Conservation (phyloP, 1,140 invertebrate species). For the Andricus grossulariae region DNA sequence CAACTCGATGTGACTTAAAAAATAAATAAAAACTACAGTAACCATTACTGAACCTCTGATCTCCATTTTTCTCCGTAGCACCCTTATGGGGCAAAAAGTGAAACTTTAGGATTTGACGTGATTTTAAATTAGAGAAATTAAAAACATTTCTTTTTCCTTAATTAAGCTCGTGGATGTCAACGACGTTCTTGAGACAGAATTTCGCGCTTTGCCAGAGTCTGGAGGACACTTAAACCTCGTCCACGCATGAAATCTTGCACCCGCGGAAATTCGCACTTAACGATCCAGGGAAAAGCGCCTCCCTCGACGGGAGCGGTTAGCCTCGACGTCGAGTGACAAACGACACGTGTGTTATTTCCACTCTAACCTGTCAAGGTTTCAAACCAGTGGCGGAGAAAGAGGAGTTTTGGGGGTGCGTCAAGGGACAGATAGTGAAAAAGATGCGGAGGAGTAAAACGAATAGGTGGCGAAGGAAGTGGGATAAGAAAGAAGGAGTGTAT, state of each 20-base stretch:
- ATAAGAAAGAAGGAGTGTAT: neutral
- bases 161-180: no score
- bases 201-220: no score
- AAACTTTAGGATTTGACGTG: no score
- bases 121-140: no score
- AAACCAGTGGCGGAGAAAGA: conserved; percentile 3
- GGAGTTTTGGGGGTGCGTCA: neutral
- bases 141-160: no score
- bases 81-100: no score
- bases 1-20: no score
- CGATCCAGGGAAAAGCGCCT: neutral
- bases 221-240: neutral
- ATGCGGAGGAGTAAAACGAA: neutral
- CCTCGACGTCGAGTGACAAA: conserved; percentile 21
- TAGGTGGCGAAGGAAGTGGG: neutral
- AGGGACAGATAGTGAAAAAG: conserved; percentile 15
- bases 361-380: conserved; percentile 14
- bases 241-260: neutral
- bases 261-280: neutral
- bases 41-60: no score
- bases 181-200: no score
- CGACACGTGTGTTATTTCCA: conserved; percentile 25
- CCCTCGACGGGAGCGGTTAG: neutral
- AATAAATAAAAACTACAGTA: no score
- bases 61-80: no score